Conservation (phyloP, 2,797 vertebrate genomes). For the Arrhamphus sclerolepis region DNA sequence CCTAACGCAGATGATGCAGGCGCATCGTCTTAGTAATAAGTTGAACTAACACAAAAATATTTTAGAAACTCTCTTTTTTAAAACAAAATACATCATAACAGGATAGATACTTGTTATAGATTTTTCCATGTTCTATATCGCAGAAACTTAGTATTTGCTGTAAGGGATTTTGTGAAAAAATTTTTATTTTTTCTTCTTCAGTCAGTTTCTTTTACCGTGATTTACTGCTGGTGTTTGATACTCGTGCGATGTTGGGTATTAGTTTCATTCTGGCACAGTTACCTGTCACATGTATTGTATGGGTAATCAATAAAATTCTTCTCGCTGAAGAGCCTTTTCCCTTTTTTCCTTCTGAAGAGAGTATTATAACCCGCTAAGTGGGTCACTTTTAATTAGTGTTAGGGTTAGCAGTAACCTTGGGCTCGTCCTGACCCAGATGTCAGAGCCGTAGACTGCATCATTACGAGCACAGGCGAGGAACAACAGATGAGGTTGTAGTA, state of each 20-base stretch:
- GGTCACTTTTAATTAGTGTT: conserved; percentile 46
- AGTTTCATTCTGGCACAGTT: conserved; percentile 15
- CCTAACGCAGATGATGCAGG: too few species aligned
- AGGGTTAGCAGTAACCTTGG: conserved; percentile 36
- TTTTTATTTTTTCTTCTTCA: too few species aligned
- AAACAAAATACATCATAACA: too few species aligned
- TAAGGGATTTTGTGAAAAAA: too few species aligned
- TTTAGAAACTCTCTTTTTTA: too few species aligned
- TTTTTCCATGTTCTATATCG: too few species aligned
- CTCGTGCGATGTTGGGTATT: conserved; percentile 7
- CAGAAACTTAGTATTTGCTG: too few species aligned
- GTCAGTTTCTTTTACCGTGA: too few species aligned
- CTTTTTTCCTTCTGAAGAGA: conserved; percentile 20
- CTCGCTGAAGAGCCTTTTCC: conserved; percentile 9
- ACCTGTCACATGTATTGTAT: conserved; percentile 38
- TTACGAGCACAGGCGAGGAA: conserved; percentile 3
- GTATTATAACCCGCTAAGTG: conserved; percentile 23
- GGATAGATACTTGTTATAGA: too few species aligned
- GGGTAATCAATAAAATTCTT: conserved; percentile 30
- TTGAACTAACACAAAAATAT: too few species aligned
- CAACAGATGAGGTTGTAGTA: conserved; percentile 5
- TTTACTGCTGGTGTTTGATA: not conserved
- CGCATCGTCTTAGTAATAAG: too few species aligned
- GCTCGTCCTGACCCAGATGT: conserved; percentile 28
- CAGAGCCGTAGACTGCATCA: not conserved